These are phyloP conservation scores for Pharmacophagus antenor DNA, from an alignment of 2,888 invertebrate species.

Conservation along the genomic window DNA sequence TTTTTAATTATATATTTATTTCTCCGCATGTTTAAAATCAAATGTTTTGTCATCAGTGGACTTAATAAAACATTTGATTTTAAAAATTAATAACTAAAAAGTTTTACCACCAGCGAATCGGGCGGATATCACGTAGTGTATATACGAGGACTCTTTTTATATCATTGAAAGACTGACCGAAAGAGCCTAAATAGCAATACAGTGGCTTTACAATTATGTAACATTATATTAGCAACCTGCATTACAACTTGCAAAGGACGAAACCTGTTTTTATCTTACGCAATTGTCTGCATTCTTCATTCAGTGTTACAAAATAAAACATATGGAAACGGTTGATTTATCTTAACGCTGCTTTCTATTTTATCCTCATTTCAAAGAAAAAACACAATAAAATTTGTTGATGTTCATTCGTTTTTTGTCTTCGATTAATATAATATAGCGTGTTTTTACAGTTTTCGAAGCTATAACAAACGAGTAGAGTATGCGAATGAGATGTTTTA, in stretches of 20 bases:
- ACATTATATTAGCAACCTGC: constrained; percentile 1
- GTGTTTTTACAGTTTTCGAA: background rate
- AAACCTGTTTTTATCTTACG: constrained; percentile 23
- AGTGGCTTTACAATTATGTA: background rate
- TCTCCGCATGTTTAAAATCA: too few relatives aligned
- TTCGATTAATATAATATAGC: constrained; percentile 10
- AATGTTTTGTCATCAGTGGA: too few relatives aligned
- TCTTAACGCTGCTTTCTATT: constrained; percentile 39
- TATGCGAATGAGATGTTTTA: background rate
- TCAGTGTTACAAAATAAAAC: constrained; percentile 35
- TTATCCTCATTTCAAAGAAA: constrained; percentile 44
- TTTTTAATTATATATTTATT: too few relatives aligned
- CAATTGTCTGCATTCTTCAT: constrained; percentile 30
- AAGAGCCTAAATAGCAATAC: background rate
- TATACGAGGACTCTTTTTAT: too few relatives aligned
- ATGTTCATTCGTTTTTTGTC: constrained; percentile 38
- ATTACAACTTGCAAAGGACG: constrained; percentile 9
- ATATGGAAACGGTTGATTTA: constrained; percentile 20
- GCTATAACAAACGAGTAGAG: background rate
- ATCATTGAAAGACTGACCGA: background rate
- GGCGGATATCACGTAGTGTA: too few relatives aligned
- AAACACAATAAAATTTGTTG: constrained; percentile 40
- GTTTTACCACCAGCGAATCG: too few relatives aligned
- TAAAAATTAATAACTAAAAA: too few relatives aligned
- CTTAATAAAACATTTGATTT: too few relatives aligned